phyloP scores from a whole-genome alignment of 2,888 invertebrate species.

The Argynnis bischoffii region DNA sequence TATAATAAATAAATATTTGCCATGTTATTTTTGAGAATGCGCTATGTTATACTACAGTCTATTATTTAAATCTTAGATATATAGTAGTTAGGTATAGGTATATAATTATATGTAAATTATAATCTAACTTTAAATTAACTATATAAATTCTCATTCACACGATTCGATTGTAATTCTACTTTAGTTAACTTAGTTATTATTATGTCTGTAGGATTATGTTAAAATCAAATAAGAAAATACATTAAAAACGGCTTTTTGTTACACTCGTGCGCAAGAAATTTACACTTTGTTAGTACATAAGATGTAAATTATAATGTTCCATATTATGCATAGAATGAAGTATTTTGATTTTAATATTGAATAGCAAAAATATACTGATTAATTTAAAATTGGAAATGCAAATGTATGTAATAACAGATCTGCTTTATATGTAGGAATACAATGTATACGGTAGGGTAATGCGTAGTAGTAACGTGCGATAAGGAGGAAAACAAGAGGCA shows the following conservation, averaged over 20 bases:
- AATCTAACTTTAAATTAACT: too few relatives aligned
- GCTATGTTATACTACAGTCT: too few relatives aligned
- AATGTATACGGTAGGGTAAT: slow-evolving; percentile 5
- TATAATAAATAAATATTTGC: too few relatives aligned
- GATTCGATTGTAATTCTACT: too few relatives aligned
- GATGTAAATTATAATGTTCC: neutral
- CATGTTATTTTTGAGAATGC: too few relatives aligned
- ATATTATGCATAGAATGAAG: too few relatives aligned
- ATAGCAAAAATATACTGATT: too few relatives aligned
- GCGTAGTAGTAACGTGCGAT: slow-evolving; percentile 21
- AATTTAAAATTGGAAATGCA: neutral
- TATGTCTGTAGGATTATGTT: neutral
- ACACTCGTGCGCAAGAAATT: slow-evolving; percentile 26
- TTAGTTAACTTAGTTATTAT: neutral
- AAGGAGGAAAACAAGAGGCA: slow-evolving; percentile 26
- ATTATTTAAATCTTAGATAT: too few relatives aligned
- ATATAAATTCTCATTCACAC: too few relatives aligned
- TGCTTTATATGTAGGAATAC: neutral
- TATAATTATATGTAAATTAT: too few relatives aligned
- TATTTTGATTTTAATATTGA: neutral
- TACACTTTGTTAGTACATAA: slow-evolving; percentile 12
- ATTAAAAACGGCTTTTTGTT: neutral
- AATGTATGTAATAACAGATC: neutral
- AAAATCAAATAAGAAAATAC: slow-evolving; percentile 15
- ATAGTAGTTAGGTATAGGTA: too few relatives aligned